Evolutionary conservation across 1,140 invertebrate genomes (phyloP).

Genomic region (Lanistes nyassanus): DNA sequence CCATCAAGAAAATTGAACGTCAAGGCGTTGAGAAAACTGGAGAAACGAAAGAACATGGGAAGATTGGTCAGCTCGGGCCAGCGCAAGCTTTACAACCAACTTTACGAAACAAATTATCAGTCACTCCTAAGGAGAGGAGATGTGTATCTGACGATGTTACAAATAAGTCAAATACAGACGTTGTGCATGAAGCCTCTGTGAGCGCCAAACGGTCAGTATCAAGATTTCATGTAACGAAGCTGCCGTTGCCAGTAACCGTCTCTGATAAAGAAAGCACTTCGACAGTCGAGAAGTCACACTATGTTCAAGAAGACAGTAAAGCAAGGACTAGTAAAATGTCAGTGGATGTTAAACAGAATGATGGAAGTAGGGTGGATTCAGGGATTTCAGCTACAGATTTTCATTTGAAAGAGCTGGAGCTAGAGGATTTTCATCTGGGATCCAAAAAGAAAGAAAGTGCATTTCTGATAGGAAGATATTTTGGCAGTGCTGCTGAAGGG

Average conservation of each 20-base stretch:
- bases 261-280: slow-evolving; percentile 14
- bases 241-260: slow-evolving; percentile 3
- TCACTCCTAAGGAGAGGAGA: background rate
- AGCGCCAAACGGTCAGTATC: background rate
- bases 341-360: background rate
- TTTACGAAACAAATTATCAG: slow-evolving; percentile 10
- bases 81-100: background rate
- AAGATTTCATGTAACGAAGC: slow-evolving; percentile 23
- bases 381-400: too few species aligned
- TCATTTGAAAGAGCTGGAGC: background rate
- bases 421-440: background rate
- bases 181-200: too few species aligned
- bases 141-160: slow-evolving; percentile 14
- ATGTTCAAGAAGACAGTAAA: slow-evolving; percentile 28
- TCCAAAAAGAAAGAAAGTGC: background rate
- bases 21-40: slow-evolving; percentile 14
- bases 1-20: slow-evolving; percentile 23
- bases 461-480: slow-evolving; percentile 9
- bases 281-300: slow-evolving; percentile 11
- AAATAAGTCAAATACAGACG: background rate
- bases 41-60: slow-evolving; percentile 13
- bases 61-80: background rate
- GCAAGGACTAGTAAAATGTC: slow-evolving; percentile 19
- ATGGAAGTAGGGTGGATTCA: too few species aligned
- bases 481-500: background rate